phyloP scores from a whole-genome alignment of 2,797 vertebrate species.

The Pterois miles region DNA sequence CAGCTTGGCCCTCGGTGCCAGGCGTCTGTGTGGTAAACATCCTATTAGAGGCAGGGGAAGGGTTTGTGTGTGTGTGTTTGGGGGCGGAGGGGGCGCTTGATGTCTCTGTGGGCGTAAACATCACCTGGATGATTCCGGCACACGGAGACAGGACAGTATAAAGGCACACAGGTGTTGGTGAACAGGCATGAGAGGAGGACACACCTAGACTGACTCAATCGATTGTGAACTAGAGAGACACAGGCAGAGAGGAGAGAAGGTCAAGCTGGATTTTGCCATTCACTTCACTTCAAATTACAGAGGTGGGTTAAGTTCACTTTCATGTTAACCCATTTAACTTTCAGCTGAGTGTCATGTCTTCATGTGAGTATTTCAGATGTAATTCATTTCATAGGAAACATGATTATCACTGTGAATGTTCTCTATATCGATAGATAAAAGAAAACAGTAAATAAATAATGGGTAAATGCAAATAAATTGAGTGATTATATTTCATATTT shows the following conservation, averaged over 20 bases:
- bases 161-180: conserved; percentile 58
- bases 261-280: not conserved
- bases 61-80: not conserved
- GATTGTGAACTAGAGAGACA: conserved; percentile 1
- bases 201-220: conserved; percentile 37
- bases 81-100: conserved; percentile 17
- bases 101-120: conserved; percentile 74
- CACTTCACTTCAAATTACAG: not conserved
- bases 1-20: conserved; percentile 61
- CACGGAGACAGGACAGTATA: conserved; percentile 56
- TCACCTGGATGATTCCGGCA: conserved; percentile 59
- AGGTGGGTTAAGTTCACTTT: conserved; percentile 55
- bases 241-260: not conserved
- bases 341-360: not conserved
- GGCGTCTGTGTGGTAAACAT: conserved; percentile 73
- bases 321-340: not conserved
- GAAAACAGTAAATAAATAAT: no score
- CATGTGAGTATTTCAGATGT: not conserved
- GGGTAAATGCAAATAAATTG: not conserved
- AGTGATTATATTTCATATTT: not conserved
- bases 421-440: not conserved
- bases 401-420: not conserved
- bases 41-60: conserved; percentile 14
- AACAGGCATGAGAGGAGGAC: conserved; percentile 37
- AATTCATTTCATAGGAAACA: not conserved